Percentiles rank a stretch among this genome's conserved stretches.
Conservation (phyloP, 2,113 vertebrate species). For the Crypturellus undulatus region DNA sequence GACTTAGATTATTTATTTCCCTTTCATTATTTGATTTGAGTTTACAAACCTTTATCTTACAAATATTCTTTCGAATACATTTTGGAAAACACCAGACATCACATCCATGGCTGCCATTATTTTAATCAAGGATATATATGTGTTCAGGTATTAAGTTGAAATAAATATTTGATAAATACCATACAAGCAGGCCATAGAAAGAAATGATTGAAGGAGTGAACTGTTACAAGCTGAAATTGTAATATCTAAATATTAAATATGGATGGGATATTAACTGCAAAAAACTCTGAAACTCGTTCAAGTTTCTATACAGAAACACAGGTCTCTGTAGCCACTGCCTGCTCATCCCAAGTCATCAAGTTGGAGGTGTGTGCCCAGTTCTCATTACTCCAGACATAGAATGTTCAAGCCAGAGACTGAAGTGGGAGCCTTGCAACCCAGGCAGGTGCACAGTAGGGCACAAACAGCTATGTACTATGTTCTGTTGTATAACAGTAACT, state of each 20-base stretch:
- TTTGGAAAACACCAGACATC: neutral
- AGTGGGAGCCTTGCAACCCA: neutral
- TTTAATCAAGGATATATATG: neutral
- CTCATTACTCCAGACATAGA: neutral
- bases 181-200: neutral
- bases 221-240: neutral
- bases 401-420: neutral
- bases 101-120: neutral
- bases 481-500: neutral
- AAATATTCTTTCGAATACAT: neutral
- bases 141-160: neutral
- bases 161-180: neutral
- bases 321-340: neutral
- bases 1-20: neutral
- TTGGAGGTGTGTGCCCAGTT: neutral
- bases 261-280: neutral
- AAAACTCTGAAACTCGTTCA: neutral
- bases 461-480: accelerated
- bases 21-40: neutral
- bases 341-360: neutral
- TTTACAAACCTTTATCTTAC: neutral
- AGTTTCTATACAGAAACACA: neutral
- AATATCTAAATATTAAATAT: neutral
- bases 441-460: neutral
- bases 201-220: neutral